These are phyloP conservation scores for Acipenser ruthenus DNA, from an alignment of 2,797 vertebrate genomes.

Conservation along the genomic window DNA sequence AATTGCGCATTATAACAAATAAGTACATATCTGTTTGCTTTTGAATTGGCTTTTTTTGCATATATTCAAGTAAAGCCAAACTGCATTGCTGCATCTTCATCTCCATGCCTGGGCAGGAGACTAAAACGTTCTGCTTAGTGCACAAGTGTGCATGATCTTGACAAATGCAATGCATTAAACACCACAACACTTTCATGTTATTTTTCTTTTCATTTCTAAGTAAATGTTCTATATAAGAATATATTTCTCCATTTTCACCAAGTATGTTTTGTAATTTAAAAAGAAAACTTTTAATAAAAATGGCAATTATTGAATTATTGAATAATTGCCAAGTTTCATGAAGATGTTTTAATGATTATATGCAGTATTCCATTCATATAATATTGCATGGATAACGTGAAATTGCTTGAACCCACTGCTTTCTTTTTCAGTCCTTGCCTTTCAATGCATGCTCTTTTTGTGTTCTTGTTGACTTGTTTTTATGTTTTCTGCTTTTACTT, in stretches of 20 bases:
- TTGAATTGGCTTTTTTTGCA: constrained; percentile 37
- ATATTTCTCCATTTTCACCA: too few relatives aligned
- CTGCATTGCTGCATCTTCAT: constrained; percentile 27
- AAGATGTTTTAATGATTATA: not conserved
- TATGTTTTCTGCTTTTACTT: constrained; percentile 17
- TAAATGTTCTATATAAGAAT: too few relatives aligned
- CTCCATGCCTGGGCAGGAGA: constrained; percentile 28
- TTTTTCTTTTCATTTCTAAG: constrained; percentile 59
- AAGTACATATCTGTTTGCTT: constrained; percentile 57
- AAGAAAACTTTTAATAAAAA: too few relatives aligned
- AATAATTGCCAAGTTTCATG: too few relatives aligned
- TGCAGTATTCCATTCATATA: constrained; percentile 9
- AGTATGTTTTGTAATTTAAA: too few relatives aligned
- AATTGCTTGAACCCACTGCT: constrained; percentile 30
- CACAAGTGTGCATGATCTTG: not conserved
- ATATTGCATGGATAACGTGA: constrained; percentile 47
- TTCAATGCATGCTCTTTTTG: constrained; percentile 28
- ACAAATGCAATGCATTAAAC: not conserved
- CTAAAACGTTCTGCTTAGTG: not conserved
- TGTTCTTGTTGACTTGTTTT: constrained; percentile 19
- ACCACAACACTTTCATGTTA: constrained; percentile 10
- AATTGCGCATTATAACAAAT: constrained; percentile 57
- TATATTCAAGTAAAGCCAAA: constrained; percentile 31
- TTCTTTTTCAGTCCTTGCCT: constrained; percentile 19
- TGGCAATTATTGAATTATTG: too few relatives aligned